Percentiles rank a stretch among this genome's conserved stretches.
These are phyloP conservation scores for Lasioglossum albipes DNA, from an alignment of 1,140 invertebrate species.

Conservation along the genomic window DNA sequence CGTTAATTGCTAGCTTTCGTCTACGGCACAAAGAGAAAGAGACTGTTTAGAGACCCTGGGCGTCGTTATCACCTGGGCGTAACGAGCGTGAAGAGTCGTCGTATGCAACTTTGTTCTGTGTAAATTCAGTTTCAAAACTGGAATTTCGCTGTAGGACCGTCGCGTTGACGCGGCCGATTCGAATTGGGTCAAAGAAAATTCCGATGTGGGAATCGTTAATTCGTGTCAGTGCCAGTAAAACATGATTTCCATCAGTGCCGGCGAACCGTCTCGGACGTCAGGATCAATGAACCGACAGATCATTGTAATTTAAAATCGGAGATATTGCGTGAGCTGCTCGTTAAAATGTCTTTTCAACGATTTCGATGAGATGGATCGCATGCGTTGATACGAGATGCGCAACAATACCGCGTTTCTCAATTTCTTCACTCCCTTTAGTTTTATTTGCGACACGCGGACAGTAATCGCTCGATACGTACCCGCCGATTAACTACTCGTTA, in stretches of 20 bases:
- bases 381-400: constrained; percentile 5
- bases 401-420: neutral
- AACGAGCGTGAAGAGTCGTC: constrained; percentile 21
- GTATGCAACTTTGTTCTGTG: neutral
- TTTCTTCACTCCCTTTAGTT: neutral
- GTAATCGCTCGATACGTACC: neutral
- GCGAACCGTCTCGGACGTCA: neutral
- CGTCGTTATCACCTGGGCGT: neutral
- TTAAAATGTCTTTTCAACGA: neutral
- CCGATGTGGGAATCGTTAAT: neutral
- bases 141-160: neutral
- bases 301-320: constrained; percentile 18
- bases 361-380: constrained; percentile 25
- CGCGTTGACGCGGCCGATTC: neutral
- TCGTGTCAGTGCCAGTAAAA: neutral
- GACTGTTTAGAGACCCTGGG: neutral
- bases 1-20: neutral
- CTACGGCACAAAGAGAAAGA: neutral
- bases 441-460: neutral
- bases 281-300: constrained; percentile 7
- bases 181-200: constrained; percentile 6
- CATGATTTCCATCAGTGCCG: neutral
- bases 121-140: constrained; percentile 7
- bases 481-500: too few relatives aligned
- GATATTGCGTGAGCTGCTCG: neutral